A percentile compares a stretch with the other conserved stretches of the same genome.
These are phyloP conservation scores for Stigmatopora nigra DNA, from an alignment of 2,113 vertebrate genomes.

Conservation along the genomic window DNA sequence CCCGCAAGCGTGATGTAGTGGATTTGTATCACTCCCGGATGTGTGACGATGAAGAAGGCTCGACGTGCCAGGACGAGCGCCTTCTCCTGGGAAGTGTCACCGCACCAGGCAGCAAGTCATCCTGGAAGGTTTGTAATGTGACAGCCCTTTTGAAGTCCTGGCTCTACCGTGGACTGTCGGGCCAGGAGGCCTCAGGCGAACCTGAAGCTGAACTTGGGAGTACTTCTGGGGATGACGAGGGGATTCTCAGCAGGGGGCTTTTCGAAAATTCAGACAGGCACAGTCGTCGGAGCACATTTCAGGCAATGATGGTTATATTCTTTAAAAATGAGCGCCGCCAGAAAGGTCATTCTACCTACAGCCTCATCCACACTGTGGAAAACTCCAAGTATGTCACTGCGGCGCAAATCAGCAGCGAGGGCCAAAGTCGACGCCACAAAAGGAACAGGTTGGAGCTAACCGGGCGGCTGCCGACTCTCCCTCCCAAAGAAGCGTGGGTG, in stretches of 20 bases:
- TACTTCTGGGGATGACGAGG: slow-evolving; percentile 19
- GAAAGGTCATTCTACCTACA: slow-evolving; percentile 51
- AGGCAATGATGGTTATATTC: slow-evolving; percentile 78
- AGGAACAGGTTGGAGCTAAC: slow-evolving; percentile 65
- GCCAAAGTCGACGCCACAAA: slow-evolving; percentile 67
- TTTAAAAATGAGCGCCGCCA: slow-evolving; percentile 61
- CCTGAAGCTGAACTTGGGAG: slow-evolving; percentile 29
- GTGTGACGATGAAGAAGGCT: slow-evolving; percentile 23
- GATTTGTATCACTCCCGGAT: slow-evolving; percentile 74
- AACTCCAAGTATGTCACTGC: slow-evolving; percentile 73
- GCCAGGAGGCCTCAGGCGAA: slow-evolving; percentile 28
- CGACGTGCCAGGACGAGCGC: slow-evolving; percentile 48
- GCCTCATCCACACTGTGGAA: slow-evolving; percentile 75
- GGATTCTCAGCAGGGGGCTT: not conserved
- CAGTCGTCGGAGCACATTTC: slow-evolving; percentile 47
- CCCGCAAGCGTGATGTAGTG: slow-evolving; percentile 48
- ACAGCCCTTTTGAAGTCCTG: slow-evolving; percentile 71
- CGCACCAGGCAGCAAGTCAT: slow-evolving; percentile 40
- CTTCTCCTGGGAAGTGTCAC: slow-evolving; percentile 72
- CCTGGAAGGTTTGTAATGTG: slow-evolving; percentile 79
- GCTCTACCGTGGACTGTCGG: slow-evolving; percentile 56
- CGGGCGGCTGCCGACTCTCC: slow-evolving; percentile 1
- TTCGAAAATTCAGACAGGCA: slow-evolving; percentile 8
- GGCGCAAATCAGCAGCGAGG: slow-evolving; percentile 24
- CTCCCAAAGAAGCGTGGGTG: slow-evolving; percentile 30